Base-by-base conservation (phyloP, 2,888 invertebrate genomes). In the Tholera decimalis region DNA sequence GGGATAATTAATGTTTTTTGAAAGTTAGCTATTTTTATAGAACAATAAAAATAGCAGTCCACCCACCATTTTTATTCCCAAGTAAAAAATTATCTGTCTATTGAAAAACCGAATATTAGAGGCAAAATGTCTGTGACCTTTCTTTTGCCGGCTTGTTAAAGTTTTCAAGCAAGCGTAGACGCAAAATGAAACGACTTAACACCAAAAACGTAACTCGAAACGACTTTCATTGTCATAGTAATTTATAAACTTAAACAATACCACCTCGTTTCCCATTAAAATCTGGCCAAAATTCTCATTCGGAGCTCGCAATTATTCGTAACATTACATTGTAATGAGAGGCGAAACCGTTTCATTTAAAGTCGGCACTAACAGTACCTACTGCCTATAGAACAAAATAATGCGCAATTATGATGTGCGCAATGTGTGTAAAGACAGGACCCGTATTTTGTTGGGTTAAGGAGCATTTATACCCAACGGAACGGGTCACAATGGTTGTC, bases 391-490 rank as follows among this genome's bases (percentile, higher is more conserved):
- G 61, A 49, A 73, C 71, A 58, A 82, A 80, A 82, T 80, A 79
- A 67, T 46, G 64, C 71, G 73, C 61, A 77, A 76, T 80, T 80
- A 79, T 79, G 73, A 76, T 67, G 55, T 70, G 65, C 49, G 58
- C 68, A n/a, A n/a, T n/a, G n/a, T n/a, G n/a, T n/a, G n/a, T 66
- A 71, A 79, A 82, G 68, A 79, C 79, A 68, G 65, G 15, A 50
- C 56, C 57, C 63, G 57, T 70, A 61, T 79, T 76, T 79, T 71
- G 71, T 46, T 13, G 24, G 24, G 28, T 75, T 63, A 70, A 8
- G 55, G 41, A 24, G 50, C 0, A 15, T 49, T 24, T 26, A 77
- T 50, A 73, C 33, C 37, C 11, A 47, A 18, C 3, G 7, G 7
- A 11, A 13, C 30, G 8, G 43, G 20, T 3, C 20, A 44, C 26